A percentile compares a stretch with the other conserved stretches of the same genome.
Conservation (phyloP, 2,113 vertebrate genomes). For the Cheilinus undulatus region DNA sequence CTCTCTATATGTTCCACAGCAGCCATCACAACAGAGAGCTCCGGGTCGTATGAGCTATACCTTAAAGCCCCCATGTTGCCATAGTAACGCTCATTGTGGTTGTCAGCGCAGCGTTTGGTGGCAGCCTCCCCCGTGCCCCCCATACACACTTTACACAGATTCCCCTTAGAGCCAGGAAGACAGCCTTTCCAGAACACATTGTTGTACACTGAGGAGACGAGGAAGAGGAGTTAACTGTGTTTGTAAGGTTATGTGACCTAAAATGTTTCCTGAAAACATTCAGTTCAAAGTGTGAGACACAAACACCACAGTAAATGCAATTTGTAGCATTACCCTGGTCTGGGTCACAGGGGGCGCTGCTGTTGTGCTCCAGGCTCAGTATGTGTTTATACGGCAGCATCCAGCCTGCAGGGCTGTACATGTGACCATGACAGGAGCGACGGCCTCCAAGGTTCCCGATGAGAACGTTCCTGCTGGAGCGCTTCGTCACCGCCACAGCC, state of each 20-base stretch:
- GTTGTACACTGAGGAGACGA: slow-evolving; percentile 81
- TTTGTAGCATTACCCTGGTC: slow-evolving; percentile 81
- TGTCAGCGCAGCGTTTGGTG: slow-evolving; percentile 87
- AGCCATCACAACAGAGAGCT: not conserved
- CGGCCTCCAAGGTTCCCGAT: slow-evolving; percentile 85
- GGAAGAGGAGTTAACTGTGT: not conserved
- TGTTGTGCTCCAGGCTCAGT: slow-evolving; percentile 74
- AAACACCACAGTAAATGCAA: too few relatives aligned
- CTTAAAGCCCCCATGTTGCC: slow-evolving; percentile 92
- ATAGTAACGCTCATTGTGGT: slow-evolving; percentile 91
- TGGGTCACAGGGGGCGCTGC: slow-evolving; percentile 82
- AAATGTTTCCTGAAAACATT: too few relatives aligned
- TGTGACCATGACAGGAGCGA: slow-evolving; percentile 88
- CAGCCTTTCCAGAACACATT: slow-evolving; percentile 92
- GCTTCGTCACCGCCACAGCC: slow-evolving; percentile 86
- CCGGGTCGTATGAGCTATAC: slow-evolving; percentile 61
- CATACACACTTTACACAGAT: slow-evolving; percentile 91
- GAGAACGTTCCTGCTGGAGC: slow-evolving; percentile 79
- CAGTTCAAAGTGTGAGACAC: too few relatives aligned
- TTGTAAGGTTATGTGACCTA: too few relatives aligned
- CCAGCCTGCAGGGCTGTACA: slow-evolving; percentile 92
- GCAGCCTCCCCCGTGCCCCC: slow-evolving; percentile 85
- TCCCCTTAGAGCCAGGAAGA: slow-evolving; percentile 88
- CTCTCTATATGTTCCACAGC: not conserved
- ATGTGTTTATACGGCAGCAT: slow-evolving; percentile 84